These are phyloP conservation scores for Spermophilus dauricus DNA, from an alignment of 2,113 vertebrate genomes.

Conservation along the genomic window DNA sequence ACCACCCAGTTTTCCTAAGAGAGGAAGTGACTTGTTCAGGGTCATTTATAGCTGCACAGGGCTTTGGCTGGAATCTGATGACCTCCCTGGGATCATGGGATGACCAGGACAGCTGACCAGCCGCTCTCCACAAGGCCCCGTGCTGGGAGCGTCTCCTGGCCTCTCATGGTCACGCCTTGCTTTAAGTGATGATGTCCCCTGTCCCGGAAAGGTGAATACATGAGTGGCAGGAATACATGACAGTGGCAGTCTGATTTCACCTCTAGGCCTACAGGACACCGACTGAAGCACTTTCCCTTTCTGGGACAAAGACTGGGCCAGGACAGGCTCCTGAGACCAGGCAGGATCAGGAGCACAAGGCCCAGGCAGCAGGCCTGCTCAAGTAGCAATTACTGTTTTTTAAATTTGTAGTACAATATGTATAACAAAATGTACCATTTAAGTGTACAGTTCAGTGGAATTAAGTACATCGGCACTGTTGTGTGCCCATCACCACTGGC, in stretches of 20 bases:
- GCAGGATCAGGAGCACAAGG: background rate
- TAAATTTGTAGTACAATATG: too few relatives aligned
- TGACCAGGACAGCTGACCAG: background rate
- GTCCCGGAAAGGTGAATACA: background rate
- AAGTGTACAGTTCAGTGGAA: too few relatives aligned
- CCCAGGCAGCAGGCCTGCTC: background rate
- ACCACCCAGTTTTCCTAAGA: background rate
- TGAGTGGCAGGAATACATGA: background rate
- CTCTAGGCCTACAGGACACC: background rate
- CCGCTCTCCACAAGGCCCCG: too few relatives aligned
- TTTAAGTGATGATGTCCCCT: background rate
- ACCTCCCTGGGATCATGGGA: background rate
- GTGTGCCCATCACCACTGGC: too few relatives aligned
- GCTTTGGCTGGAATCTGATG: background rate
- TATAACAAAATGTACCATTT: too few relatives aligned
- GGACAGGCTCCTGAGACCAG: too few relatives aligned
- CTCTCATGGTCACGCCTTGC: background rate
- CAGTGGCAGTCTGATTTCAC: fast-evolving
- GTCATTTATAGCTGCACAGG: background rate
- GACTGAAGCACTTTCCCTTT: background rate
- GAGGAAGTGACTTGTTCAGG: background rate
- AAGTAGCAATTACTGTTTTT: too few relatives aligned
- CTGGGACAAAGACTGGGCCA: too few relatives aligned
- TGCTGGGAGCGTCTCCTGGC: background rate
- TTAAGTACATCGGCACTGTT: too few relatives aligned